Base-by-base conservation (phyloP, 2,113 vertebrate genomes). In the Clupea harengus region DNA sequence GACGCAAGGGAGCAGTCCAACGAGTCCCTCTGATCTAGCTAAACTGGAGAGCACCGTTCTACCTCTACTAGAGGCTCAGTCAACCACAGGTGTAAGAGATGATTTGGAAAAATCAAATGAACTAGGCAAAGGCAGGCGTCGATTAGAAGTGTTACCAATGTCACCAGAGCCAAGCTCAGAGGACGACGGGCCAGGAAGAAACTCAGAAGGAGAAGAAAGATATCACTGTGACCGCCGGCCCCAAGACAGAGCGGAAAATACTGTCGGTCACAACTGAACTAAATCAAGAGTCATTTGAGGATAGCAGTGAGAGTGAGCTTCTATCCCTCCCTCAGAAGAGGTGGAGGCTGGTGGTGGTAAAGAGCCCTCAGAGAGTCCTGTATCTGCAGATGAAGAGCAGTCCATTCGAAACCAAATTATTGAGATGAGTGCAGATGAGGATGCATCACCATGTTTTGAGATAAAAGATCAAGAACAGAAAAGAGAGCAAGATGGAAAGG, bases 341-440 rank as follows among this genome's bases (percentile, higher is more conserved):
- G 95, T 94, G 92, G 93, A 95, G 85, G 93, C 93, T 89, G 9
- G 92, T 22, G 95, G 95, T 46, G 85, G 95, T 89, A 96, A 95
- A 28, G 96, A 96, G 83, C 94, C 96, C 1, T 96, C 96, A 81
- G 97, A 97, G n/a, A 99, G 97, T 83, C 96, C 96, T 17, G 95
- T 96, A 54, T 98, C 97, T 1, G 96, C 95, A 47, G 97, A 98
- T 85, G 97, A 99, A 46, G 98, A 99, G 91, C 97, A 98, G 28
- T 98, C 97, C 85, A 97, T 99, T 84, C 93, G 97, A 86, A 97
- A 97, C 89, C 98, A 99, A 84, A 98, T 98, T 15, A 96, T 98
- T 88, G 97, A 97, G 91, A 98, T 99, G 97, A 99, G 97, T 88
- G 97, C 97, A n/a, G 97, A 98, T 89, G 98, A 98, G 92, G 97